Conservation (phyloP, 2,113 vertebrate genomes). For the Misgurnus anguillicaudatus region DNA sequence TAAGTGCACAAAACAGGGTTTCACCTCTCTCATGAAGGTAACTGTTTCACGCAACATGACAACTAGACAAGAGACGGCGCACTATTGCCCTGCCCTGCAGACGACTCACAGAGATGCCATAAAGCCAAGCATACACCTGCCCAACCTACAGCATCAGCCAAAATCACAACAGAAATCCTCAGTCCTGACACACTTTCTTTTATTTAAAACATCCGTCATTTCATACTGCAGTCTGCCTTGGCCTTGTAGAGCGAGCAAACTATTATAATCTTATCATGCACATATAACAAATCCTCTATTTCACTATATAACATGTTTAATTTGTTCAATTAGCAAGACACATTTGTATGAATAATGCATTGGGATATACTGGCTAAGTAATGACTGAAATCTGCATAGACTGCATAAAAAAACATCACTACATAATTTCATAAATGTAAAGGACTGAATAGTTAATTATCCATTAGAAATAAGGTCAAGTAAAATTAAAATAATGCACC, state of each 20-base stretch:
- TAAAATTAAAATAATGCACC: background rate
- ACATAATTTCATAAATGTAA: too few species aligned
- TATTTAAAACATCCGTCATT: slow-evolving; percentile 22
- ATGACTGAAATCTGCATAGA: background rate
- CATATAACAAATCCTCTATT: background rate
- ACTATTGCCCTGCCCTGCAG: slow-evolving; percentile 27
- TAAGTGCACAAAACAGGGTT: background rate
- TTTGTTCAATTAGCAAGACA: background rate
- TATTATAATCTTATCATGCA: background rate
- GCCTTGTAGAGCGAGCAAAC: background rate
- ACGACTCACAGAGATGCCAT: slow-evolving; percentile 24
- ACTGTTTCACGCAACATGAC: slow-evolving; percentile 1
- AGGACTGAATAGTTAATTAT: background rate
- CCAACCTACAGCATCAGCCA: slow-evolving; percentile 22
- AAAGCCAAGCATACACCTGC: slow-evolving; percentile 9
- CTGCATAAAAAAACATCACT: background rate
- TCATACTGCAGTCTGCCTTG: slow-evolving; percentile 13
- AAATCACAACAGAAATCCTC: slow-evolving; percentile 19
- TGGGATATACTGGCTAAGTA: background rate
- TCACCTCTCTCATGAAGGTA: background rate
- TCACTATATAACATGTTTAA: background rate
- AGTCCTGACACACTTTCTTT: slow-evolving; percentile 33
- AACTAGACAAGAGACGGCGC: background rate
- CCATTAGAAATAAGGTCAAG: background rate
- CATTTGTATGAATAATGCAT: background rate